phyloP scores from a whole-genome alignment of 2,113 vertebrate species.

The Pao palembangensis region DNA sequence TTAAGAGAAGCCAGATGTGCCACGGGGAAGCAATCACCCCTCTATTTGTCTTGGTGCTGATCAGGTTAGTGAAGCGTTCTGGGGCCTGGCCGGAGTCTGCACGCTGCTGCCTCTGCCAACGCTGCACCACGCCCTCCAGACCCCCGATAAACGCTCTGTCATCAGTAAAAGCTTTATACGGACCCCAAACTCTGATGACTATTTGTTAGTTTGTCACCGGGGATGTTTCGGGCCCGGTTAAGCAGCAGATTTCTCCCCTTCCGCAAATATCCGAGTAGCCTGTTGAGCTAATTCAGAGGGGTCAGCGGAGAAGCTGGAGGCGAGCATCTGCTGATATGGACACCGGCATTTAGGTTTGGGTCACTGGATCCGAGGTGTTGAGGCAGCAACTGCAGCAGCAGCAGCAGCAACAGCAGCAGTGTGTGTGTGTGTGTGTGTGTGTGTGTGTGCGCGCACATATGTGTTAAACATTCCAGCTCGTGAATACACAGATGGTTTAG shows the following conservation, averaged over 20 bases:
- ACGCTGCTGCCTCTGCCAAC: conserved; percentile 57
- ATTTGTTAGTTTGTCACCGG: neutral
- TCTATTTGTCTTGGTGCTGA: conserved; percentile 77
- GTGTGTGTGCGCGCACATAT: conserved; percentile 27
- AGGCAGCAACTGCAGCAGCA: conserved; percentile 16
- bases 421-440: conserved; percentile 23
- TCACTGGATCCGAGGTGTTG: conserved; percentile 59
- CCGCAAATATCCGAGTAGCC: conserved; percentile 7
- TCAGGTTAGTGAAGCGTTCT: conserved; percentile 75
- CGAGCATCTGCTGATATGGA: conserved; percentile 64
- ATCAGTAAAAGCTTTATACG: neutral
- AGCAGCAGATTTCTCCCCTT: conserved; percentile 11
- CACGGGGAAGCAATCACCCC: conserved; percentile 72
- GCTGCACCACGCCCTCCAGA: conserved; percentile 23
- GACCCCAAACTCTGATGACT: neutral
- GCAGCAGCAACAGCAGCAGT: neutral
- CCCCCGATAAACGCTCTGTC: conserved; percentile 33
- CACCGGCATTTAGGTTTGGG: conserved; percentile 59
- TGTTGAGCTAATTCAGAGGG: conserved; percentile 33
- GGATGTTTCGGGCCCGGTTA: conserved; percentile 5
- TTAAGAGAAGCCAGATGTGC: conserved; percentile 78
- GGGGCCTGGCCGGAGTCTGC: conserved; percentile 58
- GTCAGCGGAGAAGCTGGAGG: conserved; percentile 51
- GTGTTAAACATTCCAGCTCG: conserved; percentile 54
- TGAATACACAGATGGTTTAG: conserved; percentile 69